Percentiles rank a stretch among this genome's conserved stretches.
Evolutionary conservation across 2,888 invertebrate genomes (phyloP).

Genomic region (Brachynemurus nebulosus): DNA sequence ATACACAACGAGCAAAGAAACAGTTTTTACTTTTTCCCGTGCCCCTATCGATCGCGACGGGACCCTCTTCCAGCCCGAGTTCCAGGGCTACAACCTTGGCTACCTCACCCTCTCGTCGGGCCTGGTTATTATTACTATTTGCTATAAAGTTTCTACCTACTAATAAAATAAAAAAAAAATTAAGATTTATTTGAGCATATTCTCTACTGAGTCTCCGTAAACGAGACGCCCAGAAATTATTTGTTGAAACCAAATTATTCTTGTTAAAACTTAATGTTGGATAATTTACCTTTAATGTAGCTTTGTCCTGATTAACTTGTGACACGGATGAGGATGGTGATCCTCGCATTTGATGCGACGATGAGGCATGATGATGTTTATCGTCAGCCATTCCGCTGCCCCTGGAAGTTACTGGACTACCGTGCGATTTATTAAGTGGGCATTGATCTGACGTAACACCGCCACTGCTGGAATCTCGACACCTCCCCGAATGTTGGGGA

Average conservation of each 20-base stretch:
- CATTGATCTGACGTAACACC: conserved; percentile 35
- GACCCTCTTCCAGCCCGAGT: no score
- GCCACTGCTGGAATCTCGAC: conserved; percentile 28
- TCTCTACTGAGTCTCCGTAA: no score
- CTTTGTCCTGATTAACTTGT: conserved; percentile 25
- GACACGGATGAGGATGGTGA: conserved; percentile 21
- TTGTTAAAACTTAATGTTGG: no score
- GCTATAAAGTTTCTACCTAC: no score
- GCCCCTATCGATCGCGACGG: no score
- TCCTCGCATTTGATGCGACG: conserved; percentile 16
- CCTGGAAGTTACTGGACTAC: neutral
- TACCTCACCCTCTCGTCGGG: no score
- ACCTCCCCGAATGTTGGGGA: conserved; percentile 25
- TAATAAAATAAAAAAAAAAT: no score
- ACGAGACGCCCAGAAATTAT: neutral
- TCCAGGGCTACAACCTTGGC: no score
- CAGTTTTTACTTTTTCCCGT: no score
- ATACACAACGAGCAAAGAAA: no score
- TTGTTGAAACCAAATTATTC: neutral
- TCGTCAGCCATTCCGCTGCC: neutral
- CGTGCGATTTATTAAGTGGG: conserved; percentile 21
- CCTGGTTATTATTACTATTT: no score
- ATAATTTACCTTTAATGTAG: conserved; percentile 6
- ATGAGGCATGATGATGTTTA: conserved; percentile 16
- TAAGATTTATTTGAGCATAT: no score